These are phyloP conservation scores for Oncorhynchus masou DNA, from an alignment of 2,113 vertebrate genomes.

Conservation along the genomic window DNA sequence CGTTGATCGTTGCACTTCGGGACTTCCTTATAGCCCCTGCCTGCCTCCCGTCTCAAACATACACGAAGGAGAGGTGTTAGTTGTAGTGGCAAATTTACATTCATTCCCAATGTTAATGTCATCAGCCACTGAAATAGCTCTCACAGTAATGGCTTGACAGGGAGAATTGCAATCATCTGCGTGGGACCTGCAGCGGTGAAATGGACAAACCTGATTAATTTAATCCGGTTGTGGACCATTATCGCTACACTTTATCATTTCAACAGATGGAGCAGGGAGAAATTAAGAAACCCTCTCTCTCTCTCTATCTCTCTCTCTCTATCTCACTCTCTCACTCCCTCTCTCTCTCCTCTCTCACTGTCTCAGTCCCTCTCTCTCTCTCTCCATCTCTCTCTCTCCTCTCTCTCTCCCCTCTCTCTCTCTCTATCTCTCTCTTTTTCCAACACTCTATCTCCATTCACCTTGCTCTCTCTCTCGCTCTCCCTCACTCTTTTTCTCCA, in stretches of 20 bases:
- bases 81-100: slow-evolving; percentile 94
- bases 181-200: slow-evolving; percentile 81
- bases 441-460: too few relatives aligned
- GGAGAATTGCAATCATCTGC: slow-evolving; percentile 91
- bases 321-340: too few relatives aligned
- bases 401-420: too few relatives aligned
- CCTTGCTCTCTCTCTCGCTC: slow-evolving; percentile 43
- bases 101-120: slow-evolving; percentile 85
- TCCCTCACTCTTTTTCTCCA: neutral
- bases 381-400: too few relatives aligned
- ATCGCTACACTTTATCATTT: slow-evolving; percentile 93
- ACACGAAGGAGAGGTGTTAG: slow-evolving; percentile 83
- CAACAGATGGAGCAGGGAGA: slow-evolving; percentile 92
- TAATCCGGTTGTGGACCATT: slow-evolving; percentile 92
- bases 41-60: slow-evolving; percentile 65
- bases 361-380: too few relatives aligned
- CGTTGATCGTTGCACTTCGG: slow-evolving; percentile 52
- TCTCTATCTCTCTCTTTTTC: rapidly evolving
- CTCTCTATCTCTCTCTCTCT: slow-evolving; percentile 36
- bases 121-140: slow-evolving; percentile 84
- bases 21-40: slow-evolving; percentile 35
- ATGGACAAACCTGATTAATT: slow-evolving; percentile 98
- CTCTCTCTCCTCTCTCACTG: too few relatives aligned
- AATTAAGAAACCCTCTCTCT: slow-evolving; percentile 77
- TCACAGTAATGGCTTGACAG: slow-evolving; percentile 89